Base-by-base conservation (phyloP, 1,140 invertebrate genomes). In the Macrocentrus cingulum region DNA sequence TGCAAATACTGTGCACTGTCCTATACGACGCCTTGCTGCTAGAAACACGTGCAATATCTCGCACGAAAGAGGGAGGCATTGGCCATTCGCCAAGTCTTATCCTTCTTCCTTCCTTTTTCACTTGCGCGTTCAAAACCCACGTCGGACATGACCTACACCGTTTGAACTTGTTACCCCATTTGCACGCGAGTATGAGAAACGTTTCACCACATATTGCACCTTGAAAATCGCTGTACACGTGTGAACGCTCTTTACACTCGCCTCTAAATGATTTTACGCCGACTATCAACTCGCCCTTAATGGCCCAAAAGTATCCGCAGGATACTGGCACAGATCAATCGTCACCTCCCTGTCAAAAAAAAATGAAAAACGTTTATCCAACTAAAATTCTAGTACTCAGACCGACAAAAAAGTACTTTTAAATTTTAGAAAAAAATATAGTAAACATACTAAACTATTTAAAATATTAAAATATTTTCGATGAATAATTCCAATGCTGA, bases 31-130 rank as follows among this genome's bases (percentile, higher is more conserved):
- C 11, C 2, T 16, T 8, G 13, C 25, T n/a, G 37, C 41, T n/a
- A 52, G 60, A 61, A 61, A 61, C 60, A 61, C 56, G 60, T 53
- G 55, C 60, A 56, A 52, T 62, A 56, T 50, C 56, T 62, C 16
- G 36, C 36, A 48, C 25, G 50, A 60, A 56, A 19, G 32, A 20
- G 20, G 50, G n/a, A n/a, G n/a, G n/a, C n/a, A n/a, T 37, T 62
- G 60, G 51, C 36, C 11, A 25, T 44, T 37, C 46, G 60, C 60
- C 60, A 62, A 59, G 39, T 58, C 42, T 58, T 57, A 48, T 51
- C 41, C 15, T 34, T 29, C 7, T 39, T 32, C 16, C 11, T 4
- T 34, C 56, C 23, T 44, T 19, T 20, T 58, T 39, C 22, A 15
- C 13, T 39, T 8, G 36, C 36, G 45, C 34, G 46, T 50, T 50